Base-by-base conservation (phyloP, 2,113 vertebrate species). In the Strix uralensis region DNA sequence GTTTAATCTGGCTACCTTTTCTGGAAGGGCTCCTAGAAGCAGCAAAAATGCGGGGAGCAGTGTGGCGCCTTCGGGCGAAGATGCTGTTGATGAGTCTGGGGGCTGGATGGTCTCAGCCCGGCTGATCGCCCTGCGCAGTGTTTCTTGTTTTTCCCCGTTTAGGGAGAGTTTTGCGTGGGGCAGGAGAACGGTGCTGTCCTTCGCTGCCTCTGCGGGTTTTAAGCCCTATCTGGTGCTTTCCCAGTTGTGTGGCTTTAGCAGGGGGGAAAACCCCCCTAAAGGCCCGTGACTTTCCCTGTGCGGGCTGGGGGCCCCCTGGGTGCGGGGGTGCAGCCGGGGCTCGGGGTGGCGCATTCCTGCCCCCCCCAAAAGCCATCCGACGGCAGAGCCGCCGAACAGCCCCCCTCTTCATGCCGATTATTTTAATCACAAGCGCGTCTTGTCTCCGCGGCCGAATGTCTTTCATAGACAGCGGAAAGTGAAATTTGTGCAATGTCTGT, bases 401-500 rank as follows among this genome's bases (percentile, higher is more conserved):
- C 23, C 73, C 79, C 88, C 95, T 97, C 96, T 97, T 96, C 95
- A 95, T 83, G 67, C 90, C 14, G 90, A 94, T 96, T 92, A 94
- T 91, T 65, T 90, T 81, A 74, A 84, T 93, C 97, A 96, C 96
- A 98, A 97, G 94, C 85, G 8, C 71, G 58, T 97, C 98, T 98
- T 97, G 96, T 97, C 97, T 97, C 95, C 26, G n/a, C 7, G 4
- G 74, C 96, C 75, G 92, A 97, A 95, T 91, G 97, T 98, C 98
- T 97, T 63, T 95, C 97, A 97, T 91, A 96, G 96, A 96, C 94
- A 66, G 96, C 90, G 81, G 97, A 98, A 98, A 98, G 97, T 91
- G 97, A 98, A 98, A 98, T 98, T 97, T 97, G 97, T 97, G 98
- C 98, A 98, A 98, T 98, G 98, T 98, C 98, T 97, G 98, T 98